A percentile compares a stretch with the other conserved stretches of the same genome.
Evolutionary conservation across 2,113 vertebrate species (phyloP).

Genomic region (Solenodon paradoxus): DNA sequence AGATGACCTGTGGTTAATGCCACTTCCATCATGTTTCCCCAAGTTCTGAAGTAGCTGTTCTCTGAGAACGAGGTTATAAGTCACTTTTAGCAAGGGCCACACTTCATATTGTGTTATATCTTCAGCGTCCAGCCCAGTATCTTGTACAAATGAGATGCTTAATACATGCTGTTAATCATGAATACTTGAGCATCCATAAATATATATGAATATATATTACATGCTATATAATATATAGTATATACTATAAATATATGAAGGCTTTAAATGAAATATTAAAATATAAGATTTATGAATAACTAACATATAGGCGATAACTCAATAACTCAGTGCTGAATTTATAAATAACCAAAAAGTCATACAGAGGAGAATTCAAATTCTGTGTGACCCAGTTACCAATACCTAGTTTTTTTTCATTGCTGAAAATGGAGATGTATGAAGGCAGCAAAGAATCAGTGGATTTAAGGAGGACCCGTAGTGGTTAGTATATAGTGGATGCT

Average conservation of each 20-base stretch:
- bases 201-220: too few species aligned
- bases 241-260: too few species aligned
- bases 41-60: conserved; percentile 5
- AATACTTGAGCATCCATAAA: not conserved
- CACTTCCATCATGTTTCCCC: not conserved
- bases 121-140: not conserved
- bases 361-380: not conserved
- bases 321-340: not conserved
- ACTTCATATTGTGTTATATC: not conserved
- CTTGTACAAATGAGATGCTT: not conserved
- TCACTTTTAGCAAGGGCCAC: not conserved
- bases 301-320: not conserved
- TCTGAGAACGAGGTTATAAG: not conserved
- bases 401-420: not conserved
- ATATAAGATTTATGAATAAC: not conserved
- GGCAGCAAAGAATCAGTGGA: not conserved
- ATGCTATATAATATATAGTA: too few species aligned
- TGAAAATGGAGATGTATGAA: not conserved
- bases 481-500: not conserved
- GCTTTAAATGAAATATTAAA: conserved; percentile 12
- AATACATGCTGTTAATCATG: not conserved
- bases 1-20: not conserved
- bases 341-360: not conserved
- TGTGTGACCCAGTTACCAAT: not conserved
- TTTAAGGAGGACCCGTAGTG: not conserved